Evolutionary conservation across 1,140 invertebrate genomes (phyloP), one percentile per base, ranked within the genome.

Genomic region (Penaeus chinensis): DNA sequence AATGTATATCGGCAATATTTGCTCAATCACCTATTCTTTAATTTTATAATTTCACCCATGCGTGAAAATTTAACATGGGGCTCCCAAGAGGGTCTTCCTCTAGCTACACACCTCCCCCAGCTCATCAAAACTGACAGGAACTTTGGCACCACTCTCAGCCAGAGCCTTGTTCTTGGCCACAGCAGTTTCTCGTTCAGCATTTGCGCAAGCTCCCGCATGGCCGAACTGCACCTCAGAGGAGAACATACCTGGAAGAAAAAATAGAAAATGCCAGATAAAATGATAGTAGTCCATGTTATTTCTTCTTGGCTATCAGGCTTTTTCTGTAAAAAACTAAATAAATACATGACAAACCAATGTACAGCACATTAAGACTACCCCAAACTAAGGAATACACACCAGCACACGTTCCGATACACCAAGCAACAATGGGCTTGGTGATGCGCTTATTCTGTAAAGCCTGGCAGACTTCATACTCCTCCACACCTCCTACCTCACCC

Each of bases 161-260:
- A 99, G 93, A 1, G 97, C 96, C 62, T 94, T 94, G 92, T 99
- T 99, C 93, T 99, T 99, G 0, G 96, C 94, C 0, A 94, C 94
- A 2, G 99, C 98, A 13, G 98, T 99, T 93, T 99, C 99, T n/a
- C 95, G 92, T 65, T 97, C 96, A 10, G 96, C 98, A 91, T 99
- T 98, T 11, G 99, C 99, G 91, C 98, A 99, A 8, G 98, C 98
- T 20, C 99, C 99, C 90, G 99, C 99, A 93, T 99, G 99, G 0
- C 99, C 99, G 93, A 99, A 99, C 93, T 99, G 99, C n/a, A 99
- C 98, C 92, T 99, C 98, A 16, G 97, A 96, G 5, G 96, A 97
- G 92, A 99, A 99, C 97, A 99, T 98, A 81, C 94, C 94, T 94
- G 92, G 22, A 91, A 91, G 84, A 37, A 90, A 90, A 69, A 90